Evolutionary conservation across 2,797 vertebrate species (phyloP).

Genomic region (Poecilia velifera): DNA sequence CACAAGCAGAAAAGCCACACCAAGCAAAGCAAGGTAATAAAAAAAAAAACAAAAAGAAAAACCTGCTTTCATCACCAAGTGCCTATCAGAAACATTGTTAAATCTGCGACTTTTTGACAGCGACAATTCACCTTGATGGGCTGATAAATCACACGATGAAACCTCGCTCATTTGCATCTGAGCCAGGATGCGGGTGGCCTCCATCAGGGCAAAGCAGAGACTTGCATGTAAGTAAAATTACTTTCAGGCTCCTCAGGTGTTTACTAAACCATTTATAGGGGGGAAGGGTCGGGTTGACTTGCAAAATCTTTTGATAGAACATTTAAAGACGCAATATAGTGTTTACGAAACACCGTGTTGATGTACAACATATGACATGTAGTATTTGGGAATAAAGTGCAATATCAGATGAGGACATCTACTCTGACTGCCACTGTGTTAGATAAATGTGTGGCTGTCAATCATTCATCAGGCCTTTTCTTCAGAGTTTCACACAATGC

Average conservation of each 20-base stretch:
- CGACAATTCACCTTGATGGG: conserved; percentile 28
- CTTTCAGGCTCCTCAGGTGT: conserved; percentile 24
- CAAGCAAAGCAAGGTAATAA: conserved; percentile 21
- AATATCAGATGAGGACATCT: conserved; percentile 20
- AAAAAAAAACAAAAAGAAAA: conserved; percentile 6
- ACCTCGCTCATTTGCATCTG: conserved; percentile 44
- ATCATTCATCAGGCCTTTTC: conserved; percentile 33
- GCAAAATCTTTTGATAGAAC: conserved; percentile 30
- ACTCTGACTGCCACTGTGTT: not conserved
- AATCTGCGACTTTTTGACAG: conserved; percentile 21
- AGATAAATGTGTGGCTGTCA: conserved; percentile 21
- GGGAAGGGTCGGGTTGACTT: not conserved
- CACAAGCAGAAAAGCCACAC: conserved; percentile 6
- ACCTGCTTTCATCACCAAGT: conserved; percentile 24
- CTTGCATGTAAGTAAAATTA: not conserved
- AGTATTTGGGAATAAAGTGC: conserved; percentile 1
- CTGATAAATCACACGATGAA: conserved; percentile 30
- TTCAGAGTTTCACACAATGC: conserved; percentile 18
- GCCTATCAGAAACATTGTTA: conserved; percentile 21
- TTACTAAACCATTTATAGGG: not conserved
- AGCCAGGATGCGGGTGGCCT: conserved; percentile 17
- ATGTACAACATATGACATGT: not conserved
- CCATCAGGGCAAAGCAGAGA: not conserved
- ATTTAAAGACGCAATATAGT: conserved; percentile 1
- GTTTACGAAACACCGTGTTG: not conserved